Conservation (phyloP, 1,140 invertebrate species). For the Drosophila persimilis region DNA sequence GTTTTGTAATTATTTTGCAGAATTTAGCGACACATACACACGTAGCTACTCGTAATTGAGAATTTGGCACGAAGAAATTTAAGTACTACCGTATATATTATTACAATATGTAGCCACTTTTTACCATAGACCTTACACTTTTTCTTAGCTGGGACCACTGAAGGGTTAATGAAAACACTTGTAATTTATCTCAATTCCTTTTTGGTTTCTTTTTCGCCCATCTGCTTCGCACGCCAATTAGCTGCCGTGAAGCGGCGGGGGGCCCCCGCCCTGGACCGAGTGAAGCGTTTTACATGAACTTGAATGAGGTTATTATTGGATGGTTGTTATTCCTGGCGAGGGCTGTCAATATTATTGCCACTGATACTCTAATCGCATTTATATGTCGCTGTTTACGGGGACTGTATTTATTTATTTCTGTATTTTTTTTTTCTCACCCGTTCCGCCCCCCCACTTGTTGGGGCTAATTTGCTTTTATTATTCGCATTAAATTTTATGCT, state of each 20-base stretch:
- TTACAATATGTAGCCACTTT: too few relatives aligned
- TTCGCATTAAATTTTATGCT: slow-evolving; percentile 77
- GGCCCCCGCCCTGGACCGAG: background rate
- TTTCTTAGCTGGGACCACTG: background rate
- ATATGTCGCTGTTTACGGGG: slow-evolving; percentile 53
- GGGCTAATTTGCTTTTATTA: slow-evolving; percentile 79
- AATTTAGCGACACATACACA: background rate
- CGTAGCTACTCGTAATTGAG: too few relatives aligned
- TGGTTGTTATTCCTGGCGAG: slow-evolving; percentile 33
- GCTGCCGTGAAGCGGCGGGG: background rate
- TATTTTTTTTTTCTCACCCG: slow-evolving; percentile 55
- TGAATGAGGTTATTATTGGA: slow-evolving; percentile 78
- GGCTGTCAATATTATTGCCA: slow-evolving; percentile 70
- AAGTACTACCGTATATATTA: too few relatives aligned
- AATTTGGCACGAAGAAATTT: too few relatives aligned
- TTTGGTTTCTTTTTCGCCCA: slow-evolving; percentile 42
- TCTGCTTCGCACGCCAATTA: slow-evolving; percentile 74
- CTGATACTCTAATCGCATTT: slow-evolving; percentile 67
- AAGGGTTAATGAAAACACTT: slow-evolving; percentile 58
- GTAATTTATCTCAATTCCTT: slow-evolving; percentile 61
- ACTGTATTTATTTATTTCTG: slow-evolving; percentile 63
- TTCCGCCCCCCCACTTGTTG: slow-evolving; percentile 43
- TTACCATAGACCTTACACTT: too few relatives aligned
- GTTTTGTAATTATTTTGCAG: background rate
- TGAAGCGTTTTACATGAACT: slow-evolving; percentile 76